phyloP scores from a whole-genome alignment of 2,113 vertebrate genomes.

The Camelus bactrianus region DNA sequence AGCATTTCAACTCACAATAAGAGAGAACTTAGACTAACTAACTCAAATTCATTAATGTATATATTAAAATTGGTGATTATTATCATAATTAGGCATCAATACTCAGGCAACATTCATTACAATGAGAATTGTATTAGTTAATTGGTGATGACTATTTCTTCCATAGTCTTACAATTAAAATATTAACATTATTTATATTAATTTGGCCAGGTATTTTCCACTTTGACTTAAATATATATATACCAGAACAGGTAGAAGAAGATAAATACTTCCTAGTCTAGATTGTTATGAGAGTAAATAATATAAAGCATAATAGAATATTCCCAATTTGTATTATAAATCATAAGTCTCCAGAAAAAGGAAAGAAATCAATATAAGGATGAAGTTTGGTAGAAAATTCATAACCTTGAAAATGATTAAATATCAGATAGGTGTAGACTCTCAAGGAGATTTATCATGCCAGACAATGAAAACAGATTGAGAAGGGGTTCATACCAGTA shows the following conservation, averaged over 20 bases:
- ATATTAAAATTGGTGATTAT: background rate
- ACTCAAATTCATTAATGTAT: background rate
- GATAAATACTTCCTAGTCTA: background rate
- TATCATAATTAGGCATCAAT: background rate
- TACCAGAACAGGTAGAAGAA: background rate
- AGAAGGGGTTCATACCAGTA: background rate
- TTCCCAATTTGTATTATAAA: background rate
- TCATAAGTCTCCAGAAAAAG: background rate
- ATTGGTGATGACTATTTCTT: background rate
- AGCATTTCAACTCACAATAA: background rate
- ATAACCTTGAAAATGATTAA: background rate
- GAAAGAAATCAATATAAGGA: background rate
- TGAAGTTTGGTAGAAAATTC: background rate
- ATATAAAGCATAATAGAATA: background rate
- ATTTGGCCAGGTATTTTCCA: background rate
- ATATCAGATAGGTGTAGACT: background rate
- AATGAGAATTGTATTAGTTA: background rate
- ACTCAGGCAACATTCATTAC: background rate
- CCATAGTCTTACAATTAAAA: background rate
- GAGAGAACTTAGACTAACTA: background rate
- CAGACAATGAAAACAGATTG: background rate
- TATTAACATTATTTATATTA: background rate
- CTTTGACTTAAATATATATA: background rate
- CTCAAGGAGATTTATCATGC: background rate
- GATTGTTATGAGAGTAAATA: background rate